Evolutionary conservation across 2,797 vertebrate genomes (phyloP), one percentile per base, ranked within the genome.

Genomic region (Loriculus beryllinus): DNA sequence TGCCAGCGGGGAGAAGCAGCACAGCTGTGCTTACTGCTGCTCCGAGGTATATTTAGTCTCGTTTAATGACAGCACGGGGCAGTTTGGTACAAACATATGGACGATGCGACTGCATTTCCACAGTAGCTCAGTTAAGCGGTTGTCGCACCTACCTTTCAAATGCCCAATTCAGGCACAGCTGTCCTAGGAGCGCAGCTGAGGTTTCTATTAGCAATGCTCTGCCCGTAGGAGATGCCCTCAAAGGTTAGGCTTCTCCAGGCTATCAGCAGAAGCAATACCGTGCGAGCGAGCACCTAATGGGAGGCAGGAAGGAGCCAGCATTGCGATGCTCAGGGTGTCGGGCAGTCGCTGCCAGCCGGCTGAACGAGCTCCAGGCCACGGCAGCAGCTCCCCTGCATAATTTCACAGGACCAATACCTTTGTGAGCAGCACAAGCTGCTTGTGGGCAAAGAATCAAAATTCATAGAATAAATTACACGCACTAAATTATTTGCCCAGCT

Each of bases 371-470:
- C 12, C 1, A 4, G 95, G 94, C 87, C 82, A 4, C 42, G 85
- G 82, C 33, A 0, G 80, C 57, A 22, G 48, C 16, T 93, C 82
- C 85, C 71, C 82, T 45, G 94, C 81, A 86, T 91, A 33, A 76
- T 90, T 91, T 47, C 65, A 2, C 1, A 65, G 69, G 92, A 52
- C 76, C 88, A 11, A 31, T 71, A 67, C 90, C 92, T 93, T 25
- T 68, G 86, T 56, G 90, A 91, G 75, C 60, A 92, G 84, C 92
- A 42, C 84, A 62, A 92, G 93, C 95, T 92, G 94, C 92, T 94
- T 29, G 93, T 87, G 95, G 95, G 96, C 93, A 96, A 29, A 62
- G 92, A 92, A 88, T 91, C 95, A 94, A 80, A 80, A 94, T 90
- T 92, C 93, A 71, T 62, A 71, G 96, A 94, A 96, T 93, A 95